Base-by-base conservation (phyloP, 2,888 invertebrate genomes). In the Actias luna region DNA sequence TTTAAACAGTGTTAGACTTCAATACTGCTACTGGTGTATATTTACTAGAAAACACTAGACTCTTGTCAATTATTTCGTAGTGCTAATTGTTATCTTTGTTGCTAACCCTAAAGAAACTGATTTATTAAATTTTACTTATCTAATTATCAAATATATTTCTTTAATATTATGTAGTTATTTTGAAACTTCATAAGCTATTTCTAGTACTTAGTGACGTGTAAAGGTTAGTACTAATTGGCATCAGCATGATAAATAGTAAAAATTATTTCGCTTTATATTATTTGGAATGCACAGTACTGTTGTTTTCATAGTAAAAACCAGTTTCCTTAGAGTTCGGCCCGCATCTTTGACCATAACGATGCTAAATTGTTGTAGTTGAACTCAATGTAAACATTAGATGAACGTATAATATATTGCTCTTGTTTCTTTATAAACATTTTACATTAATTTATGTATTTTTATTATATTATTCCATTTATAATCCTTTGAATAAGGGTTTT, bases 341-440 rank as follows among this genome's bases (percentile, higher is more conserved):
- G 18, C 16, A 25, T 65, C 70, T 73, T 59, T 35, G 59, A 35
- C 36, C 29, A 55, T 55, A 55, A 55, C 29, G 14, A 83, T 84
- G 83, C 84, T 85, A 78, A 83, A 85, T 87, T 87, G 89, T 90
- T 90, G 86, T 89, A 89, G 85, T 88, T 87, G 71, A 84, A 85
- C 84, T 85, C 82, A 85, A 84, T 85, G 84, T 82, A 78, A 89
- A 84, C 89, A 85, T 83, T 88, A 88, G 85, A 90, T 88, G 84
- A n/a, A 83, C 85, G 83, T 90, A 85, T 89, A 88, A 88, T 87
- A 89, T 92, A 88, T 91, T 89, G 83, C 87, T 82, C 85, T 88
- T 89, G 90, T 91, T 92, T 93, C 87, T 94, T 94, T 84, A 93
- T 89, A 89, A 90, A 91, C 88, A 90, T 88, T 91, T 91, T 90